Base-by-base conservation (phyloP, 2,888 invertebrate genomes). In the Ditylenchus weischeri region DNA sequence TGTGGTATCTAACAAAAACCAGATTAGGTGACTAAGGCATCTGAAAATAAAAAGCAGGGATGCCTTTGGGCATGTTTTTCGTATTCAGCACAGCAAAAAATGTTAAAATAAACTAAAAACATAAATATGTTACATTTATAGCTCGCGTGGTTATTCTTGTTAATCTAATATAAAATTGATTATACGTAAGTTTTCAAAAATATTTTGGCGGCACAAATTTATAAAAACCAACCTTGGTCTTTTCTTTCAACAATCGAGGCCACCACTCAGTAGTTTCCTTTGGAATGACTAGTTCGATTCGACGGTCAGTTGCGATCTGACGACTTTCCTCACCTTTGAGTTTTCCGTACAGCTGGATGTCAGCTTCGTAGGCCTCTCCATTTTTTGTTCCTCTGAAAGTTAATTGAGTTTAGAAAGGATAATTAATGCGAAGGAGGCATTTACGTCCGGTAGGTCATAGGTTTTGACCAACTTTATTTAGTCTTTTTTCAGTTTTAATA, bases 321-420 rank as follows among this genome's bases (percentile, higher is more conserved):
- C 74, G 70, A 35, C 57, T 50, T 49, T 71, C 64, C 7, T 62
- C 65, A n/a, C 63, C 68, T 81, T 90, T 88, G 74, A 96, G 89
- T 84, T 90, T 88, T 84, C 89, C 89, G 81, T 88, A 90, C 76
- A 96, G 87, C 74, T 90, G 89, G 84, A 96, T 89, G 75, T 90
- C 90, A 72, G 93, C 88, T 87, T 93, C 93, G 84, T 93, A 90
- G 79, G 88, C 86, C 78, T 90, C 89, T 19, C 51, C 69, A n/a
- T 62, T 67, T 8, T 65, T 73, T 7, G 70, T 71, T 23, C 93
- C 93, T 86, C 85, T 86, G 77, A 69, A 83, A 79, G 74, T 47
- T 78, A 79, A 51, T 10, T 13, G 15, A 8, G 54, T 54, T 11
- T 23, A 18, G 5, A 5, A 19, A 50, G 50, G 50, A 50, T 19